Evolutionary conservation across 2,797 vertebrate species (phyloP), one percentile per base, ranked within the genome.

Genomic region (Orestias chungarensis): DNA sequence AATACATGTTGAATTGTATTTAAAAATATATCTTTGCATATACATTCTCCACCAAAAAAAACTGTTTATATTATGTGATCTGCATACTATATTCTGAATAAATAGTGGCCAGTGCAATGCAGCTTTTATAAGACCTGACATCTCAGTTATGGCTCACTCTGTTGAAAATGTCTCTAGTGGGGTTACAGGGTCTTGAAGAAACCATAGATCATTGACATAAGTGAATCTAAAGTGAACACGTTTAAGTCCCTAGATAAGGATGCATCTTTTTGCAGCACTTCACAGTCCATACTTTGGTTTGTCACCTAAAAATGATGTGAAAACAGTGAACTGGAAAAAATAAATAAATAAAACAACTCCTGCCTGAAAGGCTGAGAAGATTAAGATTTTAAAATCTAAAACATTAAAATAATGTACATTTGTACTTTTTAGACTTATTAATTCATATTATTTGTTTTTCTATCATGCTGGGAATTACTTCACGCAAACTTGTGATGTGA

Each of bases 151-250:
- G 33, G 44, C n/a, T 11, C 23, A 65, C 62, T 38, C 27, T 23
- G 59, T 46, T 55, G n/a, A 86, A 66, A 65, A 27, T 50, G 74
- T 73, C 67, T 86, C 72, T 78, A 64, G 49, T 38, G 71, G 66
- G 73, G 59, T 62, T 57, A 57, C 6, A 1, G 64, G n/a, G 69
- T 81, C 79, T 85, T 79, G 64, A 59, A 46, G 64, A 76, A 70
- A 88, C 77, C 82, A 40, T 78, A 81, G 78, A 82, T 80, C 70
- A 82, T 83, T 82, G 81, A 87, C 82, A 85, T 64, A 47, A 86
- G 74, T 31, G 10, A 67, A 73, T 86, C 75, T 46, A 73, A 74
- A 59, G 72, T 9, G 6, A 81, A 81, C 65, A 66, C 49, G 72
- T 68, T 83, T 78, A 66, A 68, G 74, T 86, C 82, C 76, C 78